Base-by-base conservation (phyloP, 23 tunicate genomes). In the Clavelina lepadiformis region DNA sequence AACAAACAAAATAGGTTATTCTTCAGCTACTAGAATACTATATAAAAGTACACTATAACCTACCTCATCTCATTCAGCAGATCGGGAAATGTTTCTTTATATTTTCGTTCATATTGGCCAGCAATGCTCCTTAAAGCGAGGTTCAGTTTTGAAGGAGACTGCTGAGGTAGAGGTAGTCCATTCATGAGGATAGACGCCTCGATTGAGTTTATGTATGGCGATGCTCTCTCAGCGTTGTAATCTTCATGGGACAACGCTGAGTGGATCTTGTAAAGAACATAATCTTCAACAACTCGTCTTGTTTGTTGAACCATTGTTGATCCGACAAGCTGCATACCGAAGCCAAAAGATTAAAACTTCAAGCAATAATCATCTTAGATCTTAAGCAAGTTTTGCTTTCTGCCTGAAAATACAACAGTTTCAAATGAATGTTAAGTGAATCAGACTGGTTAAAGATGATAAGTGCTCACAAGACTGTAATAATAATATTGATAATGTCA, bases 271-370 rank as follows among this genome's bases (percentile, higher is more conserved):
- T 66, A 68, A 18, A 83, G 32, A n/a, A 83, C 69, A 32, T 83
- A 83, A 38, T 68, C 71, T 59, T 83, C 91, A 23, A 83, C 91
- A 30, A 83, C 81, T 35, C 73, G 65, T 50, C 91, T 83, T 5
- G 82, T 74, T 68, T 83, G 66, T 18, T 83, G 80, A 11, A 83
- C 91, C 91, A 83, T 83, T n/a, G 36, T 80, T 26, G 8, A 4
- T 59, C n/a, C n/a, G n/a, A n/a, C n/a, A n/a, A n/a, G n/a, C n/a
- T n/a, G n/a, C n/a, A n/a, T n/a, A n/a, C n/a, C n/a, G n/a, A n/a
- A n/a, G n/a, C n/a, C n/a, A n/a, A n/a, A n/a, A n/a, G n/a, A n/a
- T n/a, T n/a, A n/a, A n/a, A n/a, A n/a, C n/a, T n/a, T n/a, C n/a
- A n/a, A n/a, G n/a, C n/a, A n/a, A n/a, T n/a, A n/a, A n/a, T n/a